Base-by-base conservation (phyloP, 2,113 vertebrate species). In the Plotosus lineatus region DNA sequence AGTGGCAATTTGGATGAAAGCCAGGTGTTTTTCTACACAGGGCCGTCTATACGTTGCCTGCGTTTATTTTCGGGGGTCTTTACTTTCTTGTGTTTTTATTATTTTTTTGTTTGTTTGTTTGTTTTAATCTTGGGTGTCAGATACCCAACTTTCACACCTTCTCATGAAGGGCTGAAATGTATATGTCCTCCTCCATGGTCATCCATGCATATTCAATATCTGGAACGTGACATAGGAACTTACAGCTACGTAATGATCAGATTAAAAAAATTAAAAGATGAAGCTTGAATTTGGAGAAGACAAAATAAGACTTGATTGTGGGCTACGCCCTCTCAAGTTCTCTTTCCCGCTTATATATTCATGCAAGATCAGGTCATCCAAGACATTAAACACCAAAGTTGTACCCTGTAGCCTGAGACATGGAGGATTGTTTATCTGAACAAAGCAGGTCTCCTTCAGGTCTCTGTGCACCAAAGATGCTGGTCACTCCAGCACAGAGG, bases 1-100 rank as follows among this genome's bases (percentile, higher is more conserved):
- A 91, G 91, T 93, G 92, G 91, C 91, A 90, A 92, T 90, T 92
- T 92, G 92, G 92, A 93, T 77, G 76, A 91, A 92, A 90, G 89
- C 91, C 92, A 93, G 91, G 83, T 86, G 88, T 89, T 87, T 87
- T 92, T 87, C 90, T 87, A 90, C 90, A 88, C 83, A 88, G 90
- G 90, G 87, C 87, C 89, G 82, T 89, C 86, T 87, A 89, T 88
- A 89, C 38, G 3, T 19, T 89, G 90, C 85, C 89, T 87, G 86
- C 77, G 44, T 88, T 92, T 92, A 90, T 90, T 91, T 91, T 89
- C 90, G 87, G 78, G 79, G 75, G 50, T 28, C 10, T 40, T 44
- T 56, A 46, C n/a, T 56, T 74, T 61, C 58, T 80, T 21, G 3
- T 73, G 31, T 38, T 83, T 86, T 87, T 85, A 84, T 86, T 84